Conservation (phyloP, 2,797 vertebrate genomes). For the Anabas testudineus region DNA sequence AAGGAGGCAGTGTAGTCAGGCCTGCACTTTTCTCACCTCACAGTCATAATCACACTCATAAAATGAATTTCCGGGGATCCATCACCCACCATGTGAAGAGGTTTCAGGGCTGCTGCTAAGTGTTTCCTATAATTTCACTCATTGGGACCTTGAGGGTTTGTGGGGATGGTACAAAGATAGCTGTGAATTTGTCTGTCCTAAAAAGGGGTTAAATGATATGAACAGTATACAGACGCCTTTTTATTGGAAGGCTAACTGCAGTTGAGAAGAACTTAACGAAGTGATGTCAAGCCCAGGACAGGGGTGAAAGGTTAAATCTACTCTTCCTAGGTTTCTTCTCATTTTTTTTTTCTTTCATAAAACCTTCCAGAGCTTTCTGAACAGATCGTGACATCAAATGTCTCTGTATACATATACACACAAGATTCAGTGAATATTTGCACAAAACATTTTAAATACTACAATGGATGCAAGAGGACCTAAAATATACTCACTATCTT, state of each 20-base stretch:
- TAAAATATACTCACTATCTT: slow-evolving; percentile 31
- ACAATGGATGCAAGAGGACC: slow-evolving; percentile 54
- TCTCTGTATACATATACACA: slow-evolving; percentile 27
- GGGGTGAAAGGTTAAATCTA: not conserved
- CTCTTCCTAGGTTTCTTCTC: not conserved
- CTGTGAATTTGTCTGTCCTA: slow-evolving; percentile 44
- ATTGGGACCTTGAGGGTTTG: slow-evolving; percentile 32
- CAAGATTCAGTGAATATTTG: slow-evolving; percentile 54
- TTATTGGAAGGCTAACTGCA: slow-evolving; percentile 39
- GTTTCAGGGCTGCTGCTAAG: slow-evolving; percentile 39
- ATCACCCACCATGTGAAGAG: slow-evolving; percentile 25
- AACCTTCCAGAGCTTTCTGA: slow-evolving; percentile 35
- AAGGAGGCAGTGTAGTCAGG: slow-evolving; percentile 25
- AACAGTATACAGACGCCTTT: slow-evolving; percentile 33
- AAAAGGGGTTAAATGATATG: not conserved
- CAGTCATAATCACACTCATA: slow-evolving; percentile 49
- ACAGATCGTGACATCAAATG: slow-evolving; percentile 31
- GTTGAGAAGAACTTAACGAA: slow-evolving; percentile 57
- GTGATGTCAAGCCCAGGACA: slow-evolving; percentile 46
- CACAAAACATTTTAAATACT: slow-evolving; percentile 47
- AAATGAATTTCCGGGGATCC: slow-evolving; percentile 53
- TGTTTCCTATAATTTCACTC: slow-evolving; percentile 55
- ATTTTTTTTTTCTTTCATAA: slow-evolving; percentile 5
- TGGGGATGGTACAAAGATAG: slow-evolving; percentile 32
- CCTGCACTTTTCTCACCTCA: slow-evolving; percentile 61